Conservation (phyloP, 1,140 invertebrate genomes). For the Trachelipus rathkii region DNA sequence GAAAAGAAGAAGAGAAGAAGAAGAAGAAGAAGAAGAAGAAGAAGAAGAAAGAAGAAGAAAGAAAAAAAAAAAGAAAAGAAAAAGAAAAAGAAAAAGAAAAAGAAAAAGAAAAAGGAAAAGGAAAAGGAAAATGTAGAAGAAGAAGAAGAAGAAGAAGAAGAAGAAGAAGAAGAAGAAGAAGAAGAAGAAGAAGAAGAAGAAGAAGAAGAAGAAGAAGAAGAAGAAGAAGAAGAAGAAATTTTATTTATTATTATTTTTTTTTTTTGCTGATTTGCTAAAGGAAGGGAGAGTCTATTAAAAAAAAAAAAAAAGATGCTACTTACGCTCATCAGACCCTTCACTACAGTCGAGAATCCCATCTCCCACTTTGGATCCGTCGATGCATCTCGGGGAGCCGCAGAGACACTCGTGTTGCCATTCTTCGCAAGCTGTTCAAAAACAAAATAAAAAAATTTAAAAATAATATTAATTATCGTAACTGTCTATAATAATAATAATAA, state of each 20-base stretch:
- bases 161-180: background rate
- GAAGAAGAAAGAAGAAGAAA: background rate
- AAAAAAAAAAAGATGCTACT: constrained; percentile 12
- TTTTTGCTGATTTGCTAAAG: background rate
- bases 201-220: background rate
- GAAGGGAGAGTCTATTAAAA: background rate
- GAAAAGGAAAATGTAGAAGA: no score
- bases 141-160: constrained; percentile 7
- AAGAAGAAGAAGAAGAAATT: no score
- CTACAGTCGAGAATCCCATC: constrained; percentile 49
- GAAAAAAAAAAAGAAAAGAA: background rate
- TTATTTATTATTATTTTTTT: background rate
- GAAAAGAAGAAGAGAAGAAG: background rate
- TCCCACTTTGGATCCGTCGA: constrained; percentile 46
- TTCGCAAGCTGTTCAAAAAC: constrained; percentile 37
- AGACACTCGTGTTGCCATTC: constrained; percentile 46
- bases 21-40: background rate
- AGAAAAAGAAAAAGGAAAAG: constrained; percentile 24
- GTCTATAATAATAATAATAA: no score
- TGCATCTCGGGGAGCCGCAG: constrained; percentile 49
- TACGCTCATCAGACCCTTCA: constrained; percentile 50
- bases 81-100: constrained; percentile 25
- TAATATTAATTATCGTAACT: no score
- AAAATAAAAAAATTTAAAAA: no score
- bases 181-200: background rate